phyloP scores from a whole-genome alignment of 2,888 invertebrate genomes.

The Meganola albula region DNA sequence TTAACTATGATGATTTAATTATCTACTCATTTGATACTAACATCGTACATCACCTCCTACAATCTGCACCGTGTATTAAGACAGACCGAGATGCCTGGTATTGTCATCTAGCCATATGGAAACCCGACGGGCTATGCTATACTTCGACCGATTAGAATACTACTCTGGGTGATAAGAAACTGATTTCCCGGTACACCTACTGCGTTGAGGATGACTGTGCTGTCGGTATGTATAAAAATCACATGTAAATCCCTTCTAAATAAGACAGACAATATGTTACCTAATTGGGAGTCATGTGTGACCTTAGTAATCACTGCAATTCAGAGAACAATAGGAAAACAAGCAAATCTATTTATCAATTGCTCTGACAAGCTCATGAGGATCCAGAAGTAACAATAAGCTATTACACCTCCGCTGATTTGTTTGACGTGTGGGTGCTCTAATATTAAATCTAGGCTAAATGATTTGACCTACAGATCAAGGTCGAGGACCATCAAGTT shows the following conservation, averaged over 20 bases:
- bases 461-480: conserved; percentile 55
- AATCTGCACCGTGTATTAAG: too few species aligned
- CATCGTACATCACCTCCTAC: conserved; percentile 23
- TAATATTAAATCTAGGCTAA: conserved; percentile 44
- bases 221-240: not conserved
- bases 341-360: conserved; percentile 37
- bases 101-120: too few species aligned
- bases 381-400: conserved; percentile 43
- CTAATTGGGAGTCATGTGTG: conserved; percentile 23
- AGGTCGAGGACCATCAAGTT: too few species aligned
- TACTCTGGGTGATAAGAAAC: conserved; percentile 13
- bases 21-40: too few species aligned
- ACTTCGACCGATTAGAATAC: too few species aligned
- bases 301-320: conserved; percentile 37
- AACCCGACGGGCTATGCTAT: too few species aligned
- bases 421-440: conserved; percentile 49
- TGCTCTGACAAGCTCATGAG: conserved; percentile 39
- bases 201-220: not conserved
- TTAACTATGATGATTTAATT: too few species aligned
- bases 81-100: too few species aligned
- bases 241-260: conserved; percentile 2
- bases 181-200: not conserved
- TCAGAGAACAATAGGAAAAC: conserved; percentile 33
- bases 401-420: conserved; percentile 56
- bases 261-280: conserved; percentile 18